phyloP scores from a whole-genome alignment of 2,113 vertebrate species.

The Sturnus vulgaris region DNA sequence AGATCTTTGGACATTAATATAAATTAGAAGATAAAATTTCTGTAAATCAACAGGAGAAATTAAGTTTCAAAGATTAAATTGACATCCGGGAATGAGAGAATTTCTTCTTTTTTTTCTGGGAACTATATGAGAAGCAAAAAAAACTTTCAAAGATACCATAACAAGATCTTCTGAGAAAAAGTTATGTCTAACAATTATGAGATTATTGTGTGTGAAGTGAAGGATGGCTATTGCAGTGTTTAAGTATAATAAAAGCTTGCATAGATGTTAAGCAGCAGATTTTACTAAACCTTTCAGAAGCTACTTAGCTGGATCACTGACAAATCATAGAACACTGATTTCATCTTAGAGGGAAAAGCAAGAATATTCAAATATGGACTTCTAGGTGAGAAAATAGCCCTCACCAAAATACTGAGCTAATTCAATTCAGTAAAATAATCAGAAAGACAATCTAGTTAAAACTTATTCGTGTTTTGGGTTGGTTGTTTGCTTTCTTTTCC shows the following conservation, averaged over 20 bases:
- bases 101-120: neutral
- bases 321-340: neutral
- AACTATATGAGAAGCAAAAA: neutral
- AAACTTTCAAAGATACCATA: neutral
- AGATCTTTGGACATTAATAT: neutral
- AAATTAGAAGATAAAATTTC: neutral
- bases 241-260: neutral
- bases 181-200: neutral
- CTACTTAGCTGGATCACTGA: neutral
- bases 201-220: neutral
- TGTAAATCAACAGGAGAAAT: neutral
- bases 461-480: neutral
- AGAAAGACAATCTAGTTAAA: neutral
- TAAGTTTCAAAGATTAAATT: neutral
- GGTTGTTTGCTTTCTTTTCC: neutral
- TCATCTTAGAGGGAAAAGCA: neutral
- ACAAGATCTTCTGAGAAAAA: neutral
- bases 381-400: neutral
- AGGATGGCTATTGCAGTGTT: neutral
- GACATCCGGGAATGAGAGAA: neutral
- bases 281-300: neutral
- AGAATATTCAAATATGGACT: neutral
- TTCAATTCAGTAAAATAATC: neutral
- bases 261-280: neutral
- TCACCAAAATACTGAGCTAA: neutral